phyloP scores from a whole-genome alignment of 2,888 invertebrate species.

The Cephus rjabovi region DNA sequence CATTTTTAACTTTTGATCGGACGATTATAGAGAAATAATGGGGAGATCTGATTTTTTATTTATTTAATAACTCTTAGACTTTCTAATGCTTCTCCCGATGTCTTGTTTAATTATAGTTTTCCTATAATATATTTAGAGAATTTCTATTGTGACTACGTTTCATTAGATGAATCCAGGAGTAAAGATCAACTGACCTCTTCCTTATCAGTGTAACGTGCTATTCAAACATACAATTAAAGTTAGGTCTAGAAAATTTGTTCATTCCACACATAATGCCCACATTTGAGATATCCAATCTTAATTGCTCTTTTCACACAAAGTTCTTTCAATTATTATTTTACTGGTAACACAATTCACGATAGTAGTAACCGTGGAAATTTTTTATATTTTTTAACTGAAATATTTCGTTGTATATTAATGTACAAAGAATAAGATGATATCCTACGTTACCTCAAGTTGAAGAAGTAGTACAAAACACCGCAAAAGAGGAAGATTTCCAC shows the following conservation, averaged over 20 bases:
- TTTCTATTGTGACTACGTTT: not conserved
- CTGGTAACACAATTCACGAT: not conserved
- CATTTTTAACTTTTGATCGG: not conserved
- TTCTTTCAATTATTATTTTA: not conserved
- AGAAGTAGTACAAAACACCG: constrained; percentile 74
- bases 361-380: not conserved
- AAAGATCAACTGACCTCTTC: not conserved
- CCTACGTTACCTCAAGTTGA: constrained; percentile 70
- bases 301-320: not conserved
- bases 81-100: no score
- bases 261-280: not conserved
- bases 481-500: constrained; percentile 74
- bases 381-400: not conserved
- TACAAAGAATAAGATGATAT: not conserved
- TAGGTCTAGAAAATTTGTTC: not conserved
- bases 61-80: not conserved
- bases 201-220: not conserved
- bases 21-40: not conserved
- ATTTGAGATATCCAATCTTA: no score
- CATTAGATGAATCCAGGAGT: not conserved
- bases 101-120: no score
- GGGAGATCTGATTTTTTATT: not conserved
- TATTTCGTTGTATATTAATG: not conserved
- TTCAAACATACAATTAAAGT: not conserved
- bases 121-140: no score